Base-by-base conservation (phyloP, 2,888 invertebrate species). In the Aleiodes leptofemur region DNA sequence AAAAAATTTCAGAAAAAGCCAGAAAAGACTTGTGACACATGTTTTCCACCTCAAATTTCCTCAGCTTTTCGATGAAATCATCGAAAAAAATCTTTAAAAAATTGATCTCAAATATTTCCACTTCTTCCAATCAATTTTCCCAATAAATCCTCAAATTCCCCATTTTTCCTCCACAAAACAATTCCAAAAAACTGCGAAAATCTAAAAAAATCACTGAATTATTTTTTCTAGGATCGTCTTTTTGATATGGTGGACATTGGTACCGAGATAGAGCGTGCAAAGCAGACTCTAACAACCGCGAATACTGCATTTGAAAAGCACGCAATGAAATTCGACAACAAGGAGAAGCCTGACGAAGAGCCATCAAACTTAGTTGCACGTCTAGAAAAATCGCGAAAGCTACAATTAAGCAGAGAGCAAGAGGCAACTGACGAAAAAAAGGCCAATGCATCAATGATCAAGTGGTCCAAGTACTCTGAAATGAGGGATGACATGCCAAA, bases 201-300 rank as follows among this genome's bases (percentile, higher is more conserved):
- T 23, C 23, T 1, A 23, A 23, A 34, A 34, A 34, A 34, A 34
- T 34, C n/a, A 59, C 7, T 69, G 23, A 11, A 56, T 61, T 34
- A 14, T 14, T 11, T n/a, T 48, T 38, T 53, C n/a, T 78, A 88
- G 88, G 89, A 89, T 73, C 87, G 87, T 71, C 83, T 89, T 71
- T 89, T 89, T 77, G 89, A 89, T 69, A 86, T 87, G 83, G 86
- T 87, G n/a, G 87, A 89, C 74, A 80, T 89, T 55, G 85, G 84
- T 43, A 87, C 87, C 0, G 89, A 89, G 69, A 89, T 89, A 13
- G 84, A 86, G 64, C 86, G 85, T 61, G 89, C 89, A 0, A 86
- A 83, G 72, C 80, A 29, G 4, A 89, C 87, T 1, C 73, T 89
- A 56, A 43, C 43, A 43, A 43, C 43, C 8, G 43, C 89, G 0